A percentile compares a stretch with the other conserved stretches of the same genome.
These are phyloP conservation scores for Pegoplata infirma DNA, from an alignment of 2,888 invertebrate genomes.

Conservation along the genomic window DNA sequence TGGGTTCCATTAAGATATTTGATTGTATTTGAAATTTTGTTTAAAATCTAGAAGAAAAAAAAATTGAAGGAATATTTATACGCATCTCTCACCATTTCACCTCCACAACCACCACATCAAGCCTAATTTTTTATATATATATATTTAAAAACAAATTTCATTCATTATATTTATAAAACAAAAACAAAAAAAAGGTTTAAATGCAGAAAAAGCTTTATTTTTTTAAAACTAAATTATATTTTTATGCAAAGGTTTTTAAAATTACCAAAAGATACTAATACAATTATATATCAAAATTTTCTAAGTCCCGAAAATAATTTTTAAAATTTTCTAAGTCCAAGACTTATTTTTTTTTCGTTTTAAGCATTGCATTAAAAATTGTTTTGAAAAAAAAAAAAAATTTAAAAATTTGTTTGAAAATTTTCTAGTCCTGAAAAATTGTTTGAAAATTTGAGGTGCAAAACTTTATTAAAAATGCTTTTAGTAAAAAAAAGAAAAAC, in stretches of 20 bases:
- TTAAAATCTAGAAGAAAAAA: constrained; percentile 21
- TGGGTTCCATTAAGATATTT: constrained; percentile 6
- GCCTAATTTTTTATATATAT: constrained; percentile 52
- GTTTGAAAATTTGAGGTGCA: too few species aligned
- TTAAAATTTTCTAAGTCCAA: too few species aligned
- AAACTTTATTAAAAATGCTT: too few species aligned
- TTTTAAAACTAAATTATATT: not conserved
- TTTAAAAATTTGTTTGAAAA: too few species aligned
- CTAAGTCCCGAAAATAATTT: too few species aligned
- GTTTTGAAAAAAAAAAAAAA: too few species aligned
- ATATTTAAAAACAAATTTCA: constrained; percentile 40
- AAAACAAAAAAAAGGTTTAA: constrained; percentile 36
- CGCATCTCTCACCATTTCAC: constrained; percentile 60
- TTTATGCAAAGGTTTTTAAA: not conserved
- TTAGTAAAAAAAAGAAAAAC: too few species aligned
- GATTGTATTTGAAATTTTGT: constrained; percentile 18
- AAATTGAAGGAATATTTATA: constrained; percentile 56
- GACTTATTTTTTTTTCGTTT: too few species aligned
- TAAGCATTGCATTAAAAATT: too few species aligned
- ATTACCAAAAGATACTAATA: too few species aligned
- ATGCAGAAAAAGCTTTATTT: constrained; percentile 2
- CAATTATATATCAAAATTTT: too few species aligned
- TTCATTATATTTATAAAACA: constrained; percentile 20
- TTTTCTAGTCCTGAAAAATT: too few species aligned
- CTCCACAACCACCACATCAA: constrained; percentile 63